Evolutionary conservation across 2,797 vertebrate species (phyloP).

Genomic region (Sebastolobus alascanus): DNA sequence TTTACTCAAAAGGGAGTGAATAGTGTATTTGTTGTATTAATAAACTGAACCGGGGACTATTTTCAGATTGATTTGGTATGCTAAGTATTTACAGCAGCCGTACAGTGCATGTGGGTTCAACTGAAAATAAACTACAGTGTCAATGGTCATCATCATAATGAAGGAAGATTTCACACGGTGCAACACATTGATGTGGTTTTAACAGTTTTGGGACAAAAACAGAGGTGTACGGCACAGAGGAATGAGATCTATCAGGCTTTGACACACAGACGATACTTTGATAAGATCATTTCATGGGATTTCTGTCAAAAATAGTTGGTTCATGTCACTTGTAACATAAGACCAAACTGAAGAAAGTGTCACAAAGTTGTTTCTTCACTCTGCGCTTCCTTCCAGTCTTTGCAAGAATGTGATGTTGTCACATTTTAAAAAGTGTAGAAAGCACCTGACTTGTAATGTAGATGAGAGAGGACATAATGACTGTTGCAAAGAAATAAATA

Average conservation of each 20-base stretch:
- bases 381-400: slow-evolving; percentile 48
- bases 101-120: no score
- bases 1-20: no score
- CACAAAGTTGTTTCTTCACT: slow-evolving; percentile 56
- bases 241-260: neutral
- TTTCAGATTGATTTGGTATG: neutral
- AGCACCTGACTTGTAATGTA: neutral
- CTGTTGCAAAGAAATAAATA: neutral
- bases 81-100: neutral
- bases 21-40: neutral
- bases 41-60: neutral
- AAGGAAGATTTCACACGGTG: neutral
- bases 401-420: slow-evolving; percentile 27
- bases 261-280: neutral
- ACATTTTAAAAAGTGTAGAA: neutral
- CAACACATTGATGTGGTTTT: neutral
- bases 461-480: neutral
- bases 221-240: neutral
- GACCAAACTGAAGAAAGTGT: slow-evolving; percentile 28
- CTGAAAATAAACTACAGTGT: neutral
- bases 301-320: neutral
- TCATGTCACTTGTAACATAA: neutral
- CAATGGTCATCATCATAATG: neutral
- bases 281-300: neutral
- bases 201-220: neutral